Evolutionary conservation across 2,888 invertebrate species (phyloP).

Genomic region (Miltochrista miniata): DNA sequence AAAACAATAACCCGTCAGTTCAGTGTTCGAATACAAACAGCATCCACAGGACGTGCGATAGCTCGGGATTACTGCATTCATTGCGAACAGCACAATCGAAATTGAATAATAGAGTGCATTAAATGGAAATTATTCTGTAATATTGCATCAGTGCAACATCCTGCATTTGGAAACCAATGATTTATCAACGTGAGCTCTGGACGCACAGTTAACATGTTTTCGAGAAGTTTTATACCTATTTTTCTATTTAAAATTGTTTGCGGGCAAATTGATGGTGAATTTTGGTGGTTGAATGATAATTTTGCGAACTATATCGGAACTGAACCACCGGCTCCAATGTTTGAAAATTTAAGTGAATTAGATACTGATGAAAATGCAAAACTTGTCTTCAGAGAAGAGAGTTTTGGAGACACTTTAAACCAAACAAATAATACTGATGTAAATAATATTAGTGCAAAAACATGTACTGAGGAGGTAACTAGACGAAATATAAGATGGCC

Average conservation of each 20-base stretch:
- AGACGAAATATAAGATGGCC: slow-evolving; percentile 22
- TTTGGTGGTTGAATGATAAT: slow-evolving; percentile 73
- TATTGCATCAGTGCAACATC: slow-evolving; percentile 63
- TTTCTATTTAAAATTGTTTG: slow-evolving; percentile 42
- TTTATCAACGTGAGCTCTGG: slow-evolving; percentile 35
- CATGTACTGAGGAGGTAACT: not conserved
- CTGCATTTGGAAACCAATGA: slow-evolving; percentile 52
- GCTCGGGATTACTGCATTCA: slow-evolving; percentile 38
- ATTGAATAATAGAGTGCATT: slow-evolving; percentile 58
- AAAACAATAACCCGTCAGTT: slow-evolving; percentile 41
- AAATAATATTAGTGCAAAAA: slow-evolving; percentile 5
- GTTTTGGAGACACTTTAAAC: slow-evolving; percentile 2
- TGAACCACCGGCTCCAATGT: slow-evolving; percentile 49
- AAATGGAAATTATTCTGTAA: slow-evolving; percentile 58
- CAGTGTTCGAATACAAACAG: slow-evolving; percentile 46
- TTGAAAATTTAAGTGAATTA: slow-evolving; percentile 60
- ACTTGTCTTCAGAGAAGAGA: slow-evolving; percentile 59
- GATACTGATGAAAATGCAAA: slow-evolving; percentile 68
- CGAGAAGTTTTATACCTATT: slow-evolving; percentile 39
- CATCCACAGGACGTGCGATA: slow-evolving; percentile 46
- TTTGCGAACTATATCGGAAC: slow-evolving; percentile 48
- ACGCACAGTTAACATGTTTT: slow-evolving; percentile 47
- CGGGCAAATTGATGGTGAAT: slow-evolving; percentile 67
- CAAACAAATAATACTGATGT: not conserved
- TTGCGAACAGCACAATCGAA: slow-evolving; percentile 60